Evolutionary conservation across 1,140 invertebrate genomes (phyloP).

Genomic region (Saxidomus purpurata): DNA sequence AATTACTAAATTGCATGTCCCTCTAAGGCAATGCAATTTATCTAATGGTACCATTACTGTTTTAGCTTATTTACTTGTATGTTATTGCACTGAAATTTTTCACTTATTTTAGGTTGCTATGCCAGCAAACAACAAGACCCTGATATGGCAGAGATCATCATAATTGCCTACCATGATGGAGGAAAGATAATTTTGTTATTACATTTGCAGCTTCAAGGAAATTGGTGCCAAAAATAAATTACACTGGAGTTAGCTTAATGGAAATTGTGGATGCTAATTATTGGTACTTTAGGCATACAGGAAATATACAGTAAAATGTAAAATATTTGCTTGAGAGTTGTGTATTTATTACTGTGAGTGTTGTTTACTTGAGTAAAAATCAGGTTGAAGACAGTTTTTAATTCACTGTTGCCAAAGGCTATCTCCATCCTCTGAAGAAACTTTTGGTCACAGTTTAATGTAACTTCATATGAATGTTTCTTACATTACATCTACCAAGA

Average conservation of each 20-base stretch:
- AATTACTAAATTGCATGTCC: neutral
- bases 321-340: too few species aligned
- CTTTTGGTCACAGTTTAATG: too few species aligned
- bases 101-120: constrained; percentile 60
- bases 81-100: neutral
- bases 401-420: too few species aligned
- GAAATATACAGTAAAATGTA: too few species aligned
- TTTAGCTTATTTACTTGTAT: neutral
- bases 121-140: constrained; percentile 84
- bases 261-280: neutral
- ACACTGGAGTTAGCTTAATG: neutral
- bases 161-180: neutral
- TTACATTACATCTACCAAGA: too few species aligned
- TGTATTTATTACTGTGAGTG: too few species aligned
- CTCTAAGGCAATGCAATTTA: neutral
- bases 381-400: too few species aligned
- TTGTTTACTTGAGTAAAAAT: too few species aligned
- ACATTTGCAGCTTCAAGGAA: neutral
- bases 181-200: neutral
- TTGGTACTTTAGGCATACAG: too few species aligned
- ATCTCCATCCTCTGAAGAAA: too few species aligned
- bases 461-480: too few species aligned
- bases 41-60: neutral
- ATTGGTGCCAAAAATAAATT: neutral
- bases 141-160: constrained; percentile 87